Conservation (phyloP, 92 coral and sea anemone species). For the Heteractis magnifica region DNA sequence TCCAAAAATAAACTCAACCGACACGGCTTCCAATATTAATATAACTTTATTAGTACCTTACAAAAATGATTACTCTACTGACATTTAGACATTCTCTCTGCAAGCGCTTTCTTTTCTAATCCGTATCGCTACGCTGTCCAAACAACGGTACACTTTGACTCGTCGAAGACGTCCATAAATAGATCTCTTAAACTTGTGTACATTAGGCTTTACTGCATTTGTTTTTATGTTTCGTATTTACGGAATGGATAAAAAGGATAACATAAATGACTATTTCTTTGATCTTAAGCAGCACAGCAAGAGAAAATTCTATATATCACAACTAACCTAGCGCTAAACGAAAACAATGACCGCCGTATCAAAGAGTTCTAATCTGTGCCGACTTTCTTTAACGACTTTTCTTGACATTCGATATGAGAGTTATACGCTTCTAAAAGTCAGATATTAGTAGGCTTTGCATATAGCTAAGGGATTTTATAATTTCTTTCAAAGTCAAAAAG, state of each 20-base stretch:
- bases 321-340: constrained; percentile 6
- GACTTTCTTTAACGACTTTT: not conserved
- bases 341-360: constrained; percentile 17
- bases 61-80: not conserved
- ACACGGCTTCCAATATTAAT: not conserved
- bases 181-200: constrained; percentile 35
- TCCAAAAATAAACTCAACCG: constrained; percentile 4
- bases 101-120: not conserved
- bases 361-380: constrained; percentile 4
- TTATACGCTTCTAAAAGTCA: not conserved
- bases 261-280: not conserved
- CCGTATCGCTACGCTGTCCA: constrained; percentile 13
- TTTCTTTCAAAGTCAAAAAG: constrained; percentile 15
- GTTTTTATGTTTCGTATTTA: constrained; percentile 15
- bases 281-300: constrained; percentile 26
- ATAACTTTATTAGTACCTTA: not conserved
- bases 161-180: constrained; percentile 10
- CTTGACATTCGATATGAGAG: not conserved
- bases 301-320: not conserved
- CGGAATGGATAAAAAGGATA: constrained; percentile 1
- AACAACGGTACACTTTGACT: constrained; percentile 24
- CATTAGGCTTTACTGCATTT: constrained; percentile 33
- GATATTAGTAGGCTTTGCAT: not conserved
- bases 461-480: not conserved
- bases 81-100: not conserved